Evolutionary conservation across 2,888 invertebrate species (phyloP).

Genomic region (Zygogramma bicolorata): DNA sequence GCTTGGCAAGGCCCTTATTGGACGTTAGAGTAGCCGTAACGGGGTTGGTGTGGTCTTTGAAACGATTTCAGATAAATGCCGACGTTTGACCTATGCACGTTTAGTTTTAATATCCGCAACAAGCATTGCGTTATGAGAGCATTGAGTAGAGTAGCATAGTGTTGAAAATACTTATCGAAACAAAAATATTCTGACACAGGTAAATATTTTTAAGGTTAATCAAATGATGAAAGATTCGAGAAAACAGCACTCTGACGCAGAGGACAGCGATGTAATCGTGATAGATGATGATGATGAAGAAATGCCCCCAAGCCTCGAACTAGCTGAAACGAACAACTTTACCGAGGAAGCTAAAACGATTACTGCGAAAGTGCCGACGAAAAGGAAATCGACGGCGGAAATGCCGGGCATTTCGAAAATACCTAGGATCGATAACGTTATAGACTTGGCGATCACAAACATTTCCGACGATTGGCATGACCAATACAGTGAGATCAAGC

Average conservation of each 20-base stretch:
- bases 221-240: conserved; percentile 23
- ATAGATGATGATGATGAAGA: conserved; percentile 48
- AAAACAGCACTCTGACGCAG: conserved; percentile 4
- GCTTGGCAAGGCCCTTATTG: neutral
- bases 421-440: conserved; percentile 30
- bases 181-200: too few species aligned
- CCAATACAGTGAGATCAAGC: conserved; percentile 38
- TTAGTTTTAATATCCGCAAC: too few species aligned
- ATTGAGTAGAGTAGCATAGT: too few species aligned
- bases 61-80: neutral
- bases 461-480: conserved; percentile 29
- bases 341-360: neutral
- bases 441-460: conserved; percentile 15
- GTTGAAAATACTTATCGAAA: too few species aligned
- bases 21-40: neutral
- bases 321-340: too few species aligned
- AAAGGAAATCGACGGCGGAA: conserved; percentile 26
- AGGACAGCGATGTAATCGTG: conserved; percentile 38
- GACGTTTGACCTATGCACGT: neutral
- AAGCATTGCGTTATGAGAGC: too few species aligned
- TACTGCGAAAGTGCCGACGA: neutral
- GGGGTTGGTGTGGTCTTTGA: neutral
- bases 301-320: too few species aligned
- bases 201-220: conserved; percentile 20
- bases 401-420: conserved; percentile 18